phyloP scores from a whole-genome alignment of 2,888 invertebrate genomes.

The Cantharis rustica region DNA sequence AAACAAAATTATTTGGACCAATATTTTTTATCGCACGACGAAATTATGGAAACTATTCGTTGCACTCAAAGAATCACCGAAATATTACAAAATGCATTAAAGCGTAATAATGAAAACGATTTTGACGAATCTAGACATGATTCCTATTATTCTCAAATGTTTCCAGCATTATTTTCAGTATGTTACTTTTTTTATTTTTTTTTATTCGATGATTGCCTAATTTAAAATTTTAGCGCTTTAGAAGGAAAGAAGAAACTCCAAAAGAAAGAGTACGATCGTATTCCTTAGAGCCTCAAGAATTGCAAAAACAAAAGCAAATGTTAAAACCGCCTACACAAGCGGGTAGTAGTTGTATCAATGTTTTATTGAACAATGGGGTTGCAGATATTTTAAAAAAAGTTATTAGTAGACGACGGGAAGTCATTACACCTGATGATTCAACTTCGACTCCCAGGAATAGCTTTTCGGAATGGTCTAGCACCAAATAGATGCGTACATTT shows the following conservation, averaged over 20 bases:
- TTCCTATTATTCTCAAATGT: slow-evolving; percentile 49
- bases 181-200: slow-evolving; percentile 2
- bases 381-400: slow-evolving; percentile 55
- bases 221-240: slow-evolving; percentile 44
- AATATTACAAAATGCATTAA: slow-evolving; percentile 52
- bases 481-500: slow-evolving; percentile 27
- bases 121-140: slow-evolving; percentile 47
- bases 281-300: slow-evolving; percentile 44
- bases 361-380: slow-evolving; percentile 50
- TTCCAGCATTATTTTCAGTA: slow-evolving; percentile 21
- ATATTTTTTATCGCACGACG: slow-evolving; percentile 48
- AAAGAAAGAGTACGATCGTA: slow-evolving; percentile 50
- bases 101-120: slow-evolving; percentile 43
- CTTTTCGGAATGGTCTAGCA: slow-evolving; percentile 51
- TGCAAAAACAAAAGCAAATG: slow-evolving; percentile 46
- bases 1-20: slow-evolving; percentile 42
- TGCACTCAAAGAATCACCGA: slow-evolving; percentile 53
- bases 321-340: slow-evolving; percentile 40
- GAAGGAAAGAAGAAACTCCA: slow-evolving; percentile 43
- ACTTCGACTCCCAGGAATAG: slow-evolving; percentile 45
- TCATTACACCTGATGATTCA: slow-evolving; percentile 45
- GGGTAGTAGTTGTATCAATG: slow-evolving; percentile 54
- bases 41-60: slow-evolving; percentile 50
- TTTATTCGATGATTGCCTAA: background rate
- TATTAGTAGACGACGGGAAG: slow-evolving; percentile 52